Conservation (phyloP, 2,888 invertebrate genomes). For the Antheraea yamamai region DNA sequence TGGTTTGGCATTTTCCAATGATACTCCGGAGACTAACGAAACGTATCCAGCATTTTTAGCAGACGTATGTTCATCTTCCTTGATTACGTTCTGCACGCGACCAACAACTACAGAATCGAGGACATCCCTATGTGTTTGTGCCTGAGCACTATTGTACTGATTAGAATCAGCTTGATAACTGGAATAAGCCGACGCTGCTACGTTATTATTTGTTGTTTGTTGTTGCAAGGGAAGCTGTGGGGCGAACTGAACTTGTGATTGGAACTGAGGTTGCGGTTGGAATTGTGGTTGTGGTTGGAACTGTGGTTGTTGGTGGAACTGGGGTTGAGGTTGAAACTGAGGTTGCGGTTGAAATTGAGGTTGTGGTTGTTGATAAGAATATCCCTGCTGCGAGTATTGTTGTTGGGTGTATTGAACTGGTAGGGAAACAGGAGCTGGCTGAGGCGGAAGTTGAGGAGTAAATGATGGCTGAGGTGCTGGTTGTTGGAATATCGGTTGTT, state of each 20-base stretch:
- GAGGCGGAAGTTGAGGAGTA: constrained; percentile 28
- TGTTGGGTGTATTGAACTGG: constrained; percentile 33
- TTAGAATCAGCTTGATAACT: constrained; percentile 70
- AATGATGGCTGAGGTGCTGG: constrained; percentile 24
- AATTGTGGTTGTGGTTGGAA: constrained; percentile 29
- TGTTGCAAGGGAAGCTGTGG: constrained; percentile 46
- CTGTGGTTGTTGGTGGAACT: constrained; percentile 32
- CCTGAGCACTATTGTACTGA: constrained; percentile 54
- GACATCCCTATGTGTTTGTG: constrained; percentile 52
- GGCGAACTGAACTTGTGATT: constrained; percentile 23
- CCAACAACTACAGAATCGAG: constrained; percentile 64
- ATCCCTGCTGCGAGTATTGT: constrained; percentile 38
- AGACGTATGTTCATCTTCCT: constrained; percentile 66
- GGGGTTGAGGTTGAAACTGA: constrained; percentile 25
- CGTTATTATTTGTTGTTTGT: constrained; percentile 37
- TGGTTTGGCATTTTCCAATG: constrained; percentile 65
- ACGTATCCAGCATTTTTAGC: constrained; percentile 66
- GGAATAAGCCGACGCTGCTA: constrained; percentile 45
- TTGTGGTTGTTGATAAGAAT: constrained; percentile 38
- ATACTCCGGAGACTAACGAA: constrained; percentile 70
- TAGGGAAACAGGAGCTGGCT: constrained; percentile 32
- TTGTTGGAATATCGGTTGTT: constrained; percentile 23
- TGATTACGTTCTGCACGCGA: constrained; percentile 66
- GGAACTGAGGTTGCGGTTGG: constrained; percentile 32
- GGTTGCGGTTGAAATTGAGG: constrained; percentile 32